Conservation (phyloP, 1,140 invertebrate genomes). For the Diabrotica undecimpunctata region DNA sequence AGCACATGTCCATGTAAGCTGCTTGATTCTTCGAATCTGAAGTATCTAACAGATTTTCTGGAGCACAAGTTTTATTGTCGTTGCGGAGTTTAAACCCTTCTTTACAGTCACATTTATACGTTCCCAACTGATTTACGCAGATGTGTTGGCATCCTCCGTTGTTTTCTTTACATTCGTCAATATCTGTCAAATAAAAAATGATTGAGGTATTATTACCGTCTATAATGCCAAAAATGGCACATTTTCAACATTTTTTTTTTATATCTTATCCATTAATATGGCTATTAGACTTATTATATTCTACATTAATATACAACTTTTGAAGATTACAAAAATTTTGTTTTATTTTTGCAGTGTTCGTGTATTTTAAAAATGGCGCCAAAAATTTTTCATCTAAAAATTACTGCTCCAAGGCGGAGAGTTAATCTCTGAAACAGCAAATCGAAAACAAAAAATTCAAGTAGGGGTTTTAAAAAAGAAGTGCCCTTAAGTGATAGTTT, state of each 20-base stretch:
- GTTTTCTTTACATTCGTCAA: conserved; percentile 65
- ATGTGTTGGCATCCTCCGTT: conserved; percentile 59
- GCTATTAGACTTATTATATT: not conserved
- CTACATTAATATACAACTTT: not conserved
- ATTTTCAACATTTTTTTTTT: not conserved
- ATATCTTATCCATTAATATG: not conserved
- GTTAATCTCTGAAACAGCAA: no score
- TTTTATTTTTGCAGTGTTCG: not conserved
- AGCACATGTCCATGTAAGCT: conserved; percentile 52
- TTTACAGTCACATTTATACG: conserved; percentile 55
- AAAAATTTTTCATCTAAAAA: no score
- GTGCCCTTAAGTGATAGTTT: no score
- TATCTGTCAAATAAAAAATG: conserved; percentile 51
- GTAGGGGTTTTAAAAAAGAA: no score
- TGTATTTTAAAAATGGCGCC: no score
- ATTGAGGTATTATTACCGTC: not conserved
- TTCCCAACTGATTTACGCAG: conserved; percentile 59
- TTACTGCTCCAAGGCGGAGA: no score
- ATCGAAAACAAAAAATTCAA: no score
- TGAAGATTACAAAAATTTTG: not conserved
- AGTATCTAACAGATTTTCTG: conserved; percentile 25
- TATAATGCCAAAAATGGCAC: no score
- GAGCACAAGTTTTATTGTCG: conserved; percentile 61
- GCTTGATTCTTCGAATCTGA: conserved; percentile 42
- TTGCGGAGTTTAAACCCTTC: conserved; percentile 51